Evolutionary conservation across 1,140 invertebrate species (phyloP), one percentile per base, ranked within the genome.

Genomic region (Papilio xuthus): DNA sequence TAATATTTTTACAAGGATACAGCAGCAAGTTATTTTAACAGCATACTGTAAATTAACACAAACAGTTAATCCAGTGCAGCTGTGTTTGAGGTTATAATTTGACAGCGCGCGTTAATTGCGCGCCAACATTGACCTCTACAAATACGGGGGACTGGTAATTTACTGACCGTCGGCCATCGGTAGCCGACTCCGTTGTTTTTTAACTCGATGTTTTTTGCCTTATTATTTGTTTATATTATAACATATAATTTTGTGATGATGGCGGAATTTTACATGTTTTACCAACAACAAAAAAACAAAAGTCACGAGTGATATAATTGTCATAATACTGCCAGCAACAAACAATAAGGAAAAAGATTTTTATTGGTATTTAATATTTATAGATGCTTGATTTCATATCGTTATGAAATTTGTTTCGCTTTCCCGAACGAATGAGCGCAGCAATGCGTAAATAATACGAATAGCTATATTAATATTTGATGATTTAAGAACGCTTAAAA

Each of bases 1-100:
- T 26, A 7, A 13, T 15, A 63, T 63, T 63, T 28, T 63, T 15
- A 32, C 7, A 63, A 63, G 26, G 12, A 63, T 63, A 63, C 12
- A 13, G 23, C 23, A 67, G 60, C 32, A 67, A 63, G 12, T 63
- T 67, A 67, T 18, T 26, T 12, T 28, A 67, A 28, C 26, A 67
- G 26, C 26, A 28, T 67, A 28, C 60, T 28, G 60, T 67, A 67
- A 67, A 67, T 32, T 67, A 67, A 60, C 56, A 60, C 20, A 60
- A 60, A 67, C 60, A 47, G 20, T 26, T 47, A 41, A 73, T 73
- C 28, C 12, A 47, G 9, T 73, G 71, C 71, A 73, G 42, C 42
- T 73, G 71, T 73, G 42, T 73, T 73, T 73, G 71, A 73, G 71
- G 71, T 73, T 73, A 73, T 73, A 73, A 73, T 73, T 73, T 73